These are phyloP conservation scores for Myzus persicae DNA, from an alignment of 1,140 invertebrate genomes.

Conservation along the genomic window DNA sequence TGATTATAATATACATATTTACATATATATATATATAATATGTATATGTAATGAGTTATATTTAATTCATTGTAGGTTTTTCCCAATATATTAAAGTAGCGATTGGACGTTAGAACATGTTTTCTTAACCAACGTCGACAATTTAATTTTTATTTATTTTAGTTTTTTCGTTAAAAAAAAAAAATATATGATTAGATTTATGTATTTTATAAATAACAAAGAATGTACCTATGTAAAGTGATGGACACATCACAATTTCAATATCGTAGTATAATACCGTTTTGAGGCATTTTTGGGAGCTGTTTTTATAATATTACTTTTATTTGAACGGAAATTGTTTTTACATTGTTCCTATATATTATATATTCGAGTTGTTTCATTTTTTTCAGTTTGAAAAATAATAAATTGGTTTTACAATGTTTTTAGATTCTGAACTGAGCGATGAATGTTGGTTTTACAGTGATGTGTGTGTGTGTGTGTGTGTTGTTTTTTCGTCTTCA, in stretches of 20 bases:
- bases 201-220: neutral
- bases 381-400: neutral
- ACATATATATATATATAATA: no score
- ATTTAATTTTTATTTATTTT: neutral
- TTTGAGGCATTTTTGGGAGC: neutral
- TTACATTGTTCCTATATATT: neutral
- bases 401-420: conserved; percentile 1
- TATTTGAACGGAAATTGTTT: neutral
- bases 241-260: neutral
- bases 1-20: no score
- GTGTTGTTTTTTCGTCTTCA: neutral
- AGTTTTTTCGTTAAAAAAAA: no score
- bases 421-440: neutral
- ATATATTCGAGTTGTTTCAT: neutral
- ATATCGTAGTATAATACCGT: neutral
- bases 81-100: no score
- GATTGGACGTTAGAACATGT: no score
- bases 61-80: no score
- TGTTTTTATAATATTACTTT: conserved; percentile 18
- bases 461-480: no score
- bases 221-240: neutral
- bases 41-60: no score
- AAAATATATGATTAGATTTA: no score
- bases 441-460: no score
- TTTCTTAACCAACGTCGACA: no score